These are phyloP conservation scores for Cichlasoma orientale DNA, from an alignment of 2,797 vertebrate species.

Conservation along the genomic window DNA sequence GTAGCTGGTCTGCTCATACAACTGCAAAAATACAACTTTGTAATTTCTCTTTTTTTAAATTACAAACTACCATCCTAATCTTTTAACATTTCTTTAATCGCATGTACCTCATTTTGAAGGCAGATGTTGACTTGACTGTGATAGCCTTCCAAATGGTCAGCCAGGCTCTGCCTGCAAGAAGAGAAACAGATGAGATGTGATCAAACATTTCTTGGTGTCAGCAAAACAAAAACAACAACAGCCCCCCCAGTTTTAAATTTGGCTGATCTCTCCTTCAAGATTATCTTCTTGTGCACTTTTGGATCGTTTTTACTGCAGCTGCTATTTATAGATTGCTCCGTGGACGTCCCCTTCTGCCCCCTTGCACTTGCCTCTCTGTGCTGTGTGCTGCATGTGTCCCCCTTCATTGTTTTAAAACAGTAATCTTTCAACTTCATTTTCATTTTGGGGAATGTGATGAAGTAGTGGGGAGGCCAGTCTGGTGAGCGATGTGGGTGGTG, in stretches of 20 bases:
- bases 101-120: conserved; percentile 88
- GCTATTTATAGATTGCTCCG: background rate
- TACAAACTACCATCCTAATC: background rate
- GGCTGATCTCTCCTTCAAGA: background rate
- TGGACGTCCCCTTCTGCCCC: background rate
- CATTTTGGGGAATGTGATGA: background rate
- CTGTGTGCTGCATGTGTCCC: background rate
- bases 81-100: background rate
- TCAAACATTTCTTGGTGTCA: background rate
- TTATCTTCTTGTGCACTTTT: background rate
- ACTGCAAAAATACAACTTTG: background rate
- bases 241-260: background rate
- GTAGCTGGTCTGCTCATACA: background rate
- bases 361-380: too few species aligned
- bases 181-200: conserved; percentile 17
- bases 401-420: background rate
- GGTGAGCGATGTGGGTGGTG: background rate
- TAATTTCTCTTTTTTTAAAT: background rate
- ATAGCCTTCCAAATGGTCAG: conserved; percentile 89
- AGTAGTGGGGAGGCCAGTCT: background rate
- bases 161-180: conserved; percentile 85
- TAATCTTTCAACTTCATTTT: background rate
- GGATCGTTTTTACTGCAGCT: background rate
- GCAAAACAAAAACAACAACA: background rate
- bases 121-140: conserved; percentile 88